phyloP scores from a whole-genome alignment of 2,888 invertebrate species.

The Acrobasis suavella region DNA sequence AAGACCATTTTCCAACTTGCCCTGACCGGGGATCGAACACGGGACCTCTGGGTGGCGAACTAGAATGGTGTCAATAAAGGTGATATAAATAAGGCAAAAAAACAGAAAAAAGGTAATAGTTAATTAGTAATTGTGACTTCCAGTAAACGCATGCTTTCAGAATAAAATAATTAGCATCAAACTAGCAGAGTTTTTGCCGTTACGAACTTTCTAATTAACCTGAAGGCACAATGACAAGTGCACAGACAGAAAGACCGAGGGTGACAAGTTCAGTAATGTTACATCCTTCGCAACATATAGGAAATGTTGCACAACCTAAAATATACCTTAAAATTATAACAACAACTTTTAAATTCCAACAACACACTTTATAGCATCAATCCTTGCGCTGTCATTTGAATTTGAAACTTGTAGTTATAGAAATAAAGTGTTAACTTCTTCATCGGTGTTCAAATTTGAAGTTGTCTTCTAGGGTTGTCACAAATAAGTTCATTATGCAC shows the following conservation, averaged over 20 bases:
- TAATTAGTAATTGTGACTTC: too few relatives aligned
- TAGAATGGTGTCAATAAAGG: too few relatives aligned
- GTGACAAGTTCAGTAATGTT: constrained; percentile 56
- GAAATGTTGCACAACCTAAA: constrained; percentile 31
- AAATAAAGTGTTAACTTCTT: constrained; percentile 17
- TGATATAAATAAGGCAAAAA: too few relatives aligned
- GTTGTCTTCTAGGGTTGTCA: constrained; percentile 60
- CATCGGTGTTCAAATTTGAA: constrained; percentile 35
- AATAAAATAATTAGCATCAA: background rate
- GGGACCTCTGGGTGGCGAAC: too few relatives aligned
- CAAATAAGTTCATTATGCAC: constrained; percentile 79
- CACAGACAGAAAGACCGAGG: constrained; percentile 56
- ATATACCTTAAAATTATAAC: constrained; percentile 32
- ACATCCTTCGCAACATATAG: constrained; percentile 43
- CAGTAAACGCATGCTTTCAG: too few relatives aligned
- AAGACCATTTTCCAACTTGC: too few relatives aligned
- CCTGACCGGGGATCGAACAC: too few relatives aligned
- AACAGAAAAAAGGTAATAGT: too few relatives aligned
- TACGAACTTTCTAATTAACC: constrained; percentile 73
- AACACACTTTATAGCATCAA: background rate
- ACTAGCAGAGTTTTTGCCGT: constrained; percentile 42
- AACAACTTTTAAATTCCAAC: background rate
- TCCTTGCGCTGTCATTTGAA: background rate
- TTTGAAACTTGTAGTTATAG: background rate
- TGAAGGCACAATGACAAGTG: constrained; percentile 53